phyloP scores from a whole-genome alignment of 2,888 invertebrate genomes.

The Lithodes maja region DNA sequence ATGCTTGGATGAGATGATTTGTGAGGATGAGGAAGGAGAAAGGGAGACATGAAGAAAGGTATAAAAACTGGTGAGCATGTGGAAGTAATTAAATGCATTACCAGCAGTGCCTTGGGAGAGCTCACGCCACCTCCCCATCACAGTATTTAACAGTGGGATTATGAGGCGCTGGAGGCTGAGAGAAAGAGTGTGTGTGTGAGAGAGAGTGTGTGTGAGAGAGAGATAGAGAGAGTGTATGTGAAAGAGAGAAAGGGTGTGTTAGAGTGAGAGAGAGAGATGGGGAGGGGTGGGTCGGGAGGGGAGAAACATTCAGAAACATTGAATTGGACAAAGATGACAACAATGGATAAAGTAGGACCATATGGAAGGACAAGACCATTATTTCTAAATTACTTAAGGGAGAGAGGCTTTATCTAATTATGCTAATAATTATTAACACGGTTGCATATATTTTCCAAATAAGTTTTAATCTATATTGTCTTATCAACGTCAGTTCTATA shows the following conservation, averaged over 20 bases:
- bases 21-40: not conserved
- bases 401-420: too few species aligned
- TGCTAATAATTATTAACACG: too few species aligned
- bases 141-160: conserved; percentile 46
- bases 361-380: too few species aligned
- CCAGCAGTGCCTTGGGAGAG: not conserved
- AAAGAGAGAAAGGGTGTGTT: not conserved
- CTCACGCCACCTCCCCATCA: conserved; percentile 46
- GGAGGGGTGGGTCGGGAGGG: not conserved
- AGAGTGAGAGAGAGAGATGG: not conserved
- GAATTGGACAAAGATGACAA: too few species aligned
- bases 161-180: conserved; percentile 20
- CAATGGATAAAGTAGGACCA: too few species aligned
- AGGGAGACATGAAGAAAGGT: conserved; percentile 19
- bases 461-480: too few species aligned
- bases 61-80: conserved; percentile 15
- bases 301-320: not conserved
- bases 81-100: conserved; percentile 52
- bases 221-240: not conserved
- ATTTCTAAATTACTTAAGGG: too few species aligned
- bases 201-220: conserved; percentile 13
- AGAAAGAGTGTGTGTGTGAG: not conserved
- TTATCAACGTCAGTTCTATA: too few species aligned
- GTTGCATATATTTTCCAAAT: too few species aligned
- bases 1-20: not conserved